phyloP scores from a whole-genome alignment of 2,797 vertebrate species.

The Gallinago solitaria region DNA sequence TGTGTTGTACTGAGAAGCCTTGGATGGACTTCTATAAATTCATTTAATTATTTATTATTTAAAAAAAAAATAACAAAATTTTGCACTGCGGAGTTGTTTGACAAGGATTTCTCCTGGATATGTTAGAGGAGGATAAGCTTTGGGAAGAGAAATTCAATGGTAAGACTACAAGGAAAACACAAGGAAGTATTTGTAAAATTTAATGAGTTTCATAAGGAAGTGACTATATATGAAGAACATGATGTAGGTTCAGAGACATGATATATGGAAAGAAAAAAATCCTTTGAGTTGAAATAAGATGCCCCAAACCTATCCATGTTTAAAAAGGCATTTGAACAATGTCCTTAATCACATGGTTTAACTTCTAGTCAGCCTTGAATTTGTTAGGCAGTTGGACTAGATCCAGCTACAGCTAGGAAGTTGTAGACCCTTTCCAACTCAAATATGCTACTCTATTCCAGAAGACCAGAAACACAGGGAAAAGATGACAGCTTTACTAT shows the following conservation, averaged over 20 bases:
- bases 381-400: neutral
- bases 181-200: neutral
- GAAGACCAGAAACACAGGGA: neutral
- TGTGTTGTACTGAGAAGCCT: neutral
- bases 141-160: neutral
- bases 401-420: neutral
- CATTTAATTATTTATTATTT: neutral
- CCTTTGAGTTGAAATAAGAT: neutral
- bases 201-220: neutral
- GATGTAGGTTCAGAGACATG: neutral
- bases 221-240: neutral
- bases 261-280: neutral
- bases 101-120: neutral
- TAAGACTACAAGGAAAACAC: neutral
- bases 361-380: neutral
- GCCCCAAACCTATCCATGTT: neutral
- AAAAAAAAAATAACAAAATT: neutral
- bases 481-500: neutral
- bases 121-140: accelerated
- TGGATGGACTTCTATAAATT: neutral
- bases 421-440: neutral
- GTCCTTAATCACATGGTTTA: neutral
- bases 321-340: neutral
- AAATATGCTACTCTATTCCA: neutral
- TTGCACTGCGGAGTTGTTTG: neutral